Percentiles rank a stretch among this genome's conserved stretches.
These are phyloP conservation scores for Neoitamus cyanurus DNA, from an alignment of 2,888 invertebrate genomes.

Conservation along the genomic window DNA sequence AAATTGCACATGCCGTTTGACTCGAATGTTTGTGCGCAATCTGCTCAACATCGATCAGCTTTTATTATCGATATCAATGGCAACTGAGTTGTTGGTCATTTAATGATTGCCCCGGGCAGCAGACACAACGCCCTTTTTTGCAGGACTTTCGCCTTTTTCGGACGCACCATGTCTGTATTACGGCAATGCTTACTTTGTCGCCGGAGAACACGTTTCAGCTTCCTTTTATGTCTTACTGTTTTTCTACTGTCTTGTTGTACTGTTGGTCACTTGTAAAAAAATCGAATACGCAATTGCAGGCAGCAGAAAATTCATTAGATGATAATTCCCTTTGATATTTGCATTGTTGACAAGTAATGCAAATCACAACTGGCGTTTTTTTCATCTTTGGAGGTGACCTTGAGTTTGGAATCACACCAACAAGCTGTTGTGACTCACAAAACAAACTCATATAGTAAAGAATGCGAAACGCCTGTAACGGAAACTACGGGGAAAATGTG, in stretches of 20 bases:
- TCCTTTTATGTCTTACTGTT: not conserved
- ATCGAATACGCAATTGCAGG: not conserved
- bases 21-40: conserved; percentile 26
- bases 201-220: not conserved
- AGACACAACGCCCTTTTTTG: conserved; percentile 2
- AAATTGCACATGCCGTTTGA: conserved; percentile 47
- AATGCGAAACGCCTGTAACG: not conserved
- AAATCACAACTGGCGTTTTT: not conserved
- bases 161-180: not conserved
- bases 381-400: not conserved
- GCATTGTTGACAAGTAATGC: not conserved
- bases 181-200: not conserved
- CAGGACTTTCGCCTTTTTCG: not conserved
- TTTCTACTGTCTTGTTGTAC: not conserved
- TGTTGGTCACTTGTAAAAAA: not conserved
- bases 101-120: conserved; percentile 7
- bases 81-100: not conserved
- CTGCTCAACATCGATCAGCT: conserved; percentile 27
- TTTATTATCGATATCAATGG: conserved; percentile 33
- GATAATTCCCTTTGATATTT: not conserved
- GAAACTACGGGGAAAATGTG: not conserved
- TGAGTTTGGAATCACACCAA: not conserved
- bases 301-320: not conserved
- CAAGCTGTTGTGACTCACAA: not conserved
- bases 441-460: not conserved